A percentile compares a stretch with the other conserved stretches of the same genome.
These are phyloP conservation scores for Erethizon dorsatum DNA, from an alignment of 2,797 vertebrate species.

Conservation along the genomic window DNA sequence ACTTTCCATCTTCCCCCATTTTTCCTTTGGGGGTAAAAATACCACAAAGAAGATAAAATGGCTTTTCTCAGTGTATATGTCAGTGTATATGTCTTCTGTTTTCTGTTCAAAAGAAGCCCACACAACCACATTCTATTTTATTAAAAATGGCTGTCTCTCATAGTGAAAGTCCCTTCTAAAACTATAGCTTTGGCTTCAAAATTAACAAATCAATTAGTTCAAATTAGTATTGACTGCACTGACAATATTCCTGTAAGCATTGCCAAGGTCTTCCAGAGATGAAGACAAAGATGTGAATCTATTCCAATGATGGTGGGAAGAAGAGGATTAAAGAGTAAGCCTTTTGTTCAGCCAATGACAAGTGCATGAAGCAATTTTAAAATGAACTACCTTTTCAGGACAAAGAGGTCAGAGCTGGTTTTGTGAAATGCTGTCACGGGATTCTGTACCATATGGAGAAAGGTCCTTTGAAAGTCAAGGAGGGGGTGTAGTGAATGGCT, in stretches of 20 bases:
- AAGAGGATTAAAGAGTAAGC: background rate
- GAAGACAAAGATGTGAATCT: background rate
- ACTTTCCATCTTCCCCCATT: constrained; percentile 44
- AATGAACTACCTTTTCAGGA: background rate
- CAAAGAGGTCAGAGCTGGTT: constrained; percentile 12
- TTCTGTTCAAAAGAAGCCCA: constrained; percentile 56
- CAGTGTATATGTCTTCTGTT: constrained; percentile 57
- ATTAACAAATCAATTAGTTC: background rate
- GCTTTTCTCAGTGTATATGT: constrained; percentile 32
- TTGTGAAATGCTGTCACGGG: background rate
- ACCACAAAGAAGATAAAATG: constrained; percentile 10
- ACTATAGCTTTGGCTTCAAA: constrained; percentile 50
- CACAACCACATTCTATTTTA: background rate
- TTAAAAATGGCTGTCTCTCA: constrained; percentile 58
- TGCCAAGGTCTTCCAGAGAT: background rate
- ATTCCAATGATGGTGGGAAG: background rate
- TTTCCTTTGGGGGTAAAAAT: constrained; percentile 56
- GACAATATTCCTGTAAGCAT: background rate
- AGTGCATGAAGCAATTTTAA: background rate
- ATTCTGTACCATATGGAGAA: background rate
- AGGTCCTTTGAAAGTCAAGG: background rate
- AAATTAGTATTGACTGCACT: background rate
- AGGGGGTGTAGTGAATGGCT: background rate
- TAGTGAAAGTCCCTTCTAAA: constrained; percentile 35
- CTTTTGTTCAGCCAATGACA: constrained; percentile 19